Evolutionary conservation across 2,113 vertebrate genomes (phyloP).

Genomic region (Aplodontia rufa): DNA sequence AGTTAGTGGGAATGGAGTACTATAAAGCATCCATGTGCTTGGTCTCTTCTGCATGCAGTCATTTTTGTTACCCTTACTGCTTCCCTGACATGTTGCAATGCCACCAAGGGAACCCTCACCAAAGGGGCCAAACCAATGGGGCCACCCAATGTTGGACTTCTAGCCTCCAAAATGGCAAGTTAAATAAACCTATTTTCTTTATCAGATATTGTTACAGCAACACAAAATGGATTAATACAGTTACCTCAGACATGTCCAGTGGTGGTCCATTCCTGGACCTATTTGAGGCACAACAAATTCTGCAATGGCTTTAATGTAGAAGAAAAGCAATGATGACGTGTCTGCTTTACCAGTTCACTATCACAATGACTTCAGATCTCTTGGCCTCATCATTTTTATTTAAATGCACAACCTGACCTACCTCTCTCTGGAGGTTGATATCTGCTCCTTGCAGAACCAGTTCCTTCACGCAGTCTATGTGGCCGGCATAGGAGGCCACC

Average conservation of each 20-base stretch:
- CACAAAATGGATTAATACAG: neutral
- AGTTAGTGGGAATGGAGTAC: neutral
- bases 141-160: neutral
- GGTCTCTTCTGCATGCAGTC: neutral
- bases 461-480: conserved; percentile 92
- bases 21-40: neutral
- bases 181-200: neutral
- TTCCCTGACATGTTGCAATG: neutral
- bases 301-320: neutral
- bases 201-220: neutral
- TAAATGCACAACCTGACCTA: conserved; percentile 77
- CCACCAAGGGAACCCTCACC: too few relatives aligned
- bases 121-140: neutral
- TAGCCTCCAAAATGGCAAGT: neutral
- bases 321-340: neutral
- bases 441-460: conserved; percentile 97
- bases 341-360: neutral
- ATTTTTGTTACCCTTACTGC: too few relatives aligned
- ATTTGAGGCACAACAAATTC: neutral
- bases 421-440: conserved; percentile 98
- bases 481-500: conserved; percentile 95
- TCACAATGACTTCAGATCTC: neutral
- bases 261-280: neutral
- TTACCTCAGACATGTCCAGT: neutral
- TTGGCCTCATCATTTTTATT: neutral